Conservation (phyloP, 2,888 invertebrate genomes). For the Pterostichus madidus region DNA sequence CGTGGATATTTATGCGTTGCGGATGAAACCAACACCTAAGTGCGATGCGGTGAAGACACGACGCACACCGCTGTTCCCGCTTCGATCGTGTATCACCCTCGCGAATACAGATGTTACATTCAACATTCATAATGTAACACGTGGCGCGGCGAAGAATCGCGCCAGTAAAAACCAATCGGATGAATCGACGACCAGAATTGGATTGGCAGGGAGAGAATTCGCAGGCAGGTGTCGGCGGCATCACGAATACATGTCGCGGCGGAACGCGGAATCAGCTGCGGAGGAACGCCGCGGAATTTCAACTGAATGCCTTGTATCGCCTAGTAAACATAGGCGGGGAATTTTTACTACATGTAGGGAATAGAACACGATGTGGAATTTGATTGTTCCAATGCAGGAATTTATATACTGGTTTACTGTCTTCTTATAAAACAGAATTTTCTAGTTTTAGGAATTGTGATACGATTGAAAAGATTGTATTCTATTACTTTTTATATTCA, state of each 20-base stretch:
- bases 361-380: constrained; percentile 1
- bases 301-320: constrained; percentile 61
- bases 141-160: constrained; percentile 71
- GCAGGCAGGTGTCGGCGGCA: constrained; percentile 62
- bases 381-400: constrained; percentile 8
- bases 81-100: constrained; percentile 66
- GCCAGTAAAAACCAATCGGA: constrained; percentile 73
- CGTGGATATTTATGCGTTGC: constrained; percentile 70
- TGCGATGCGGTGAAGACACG: constrained; percentile 70
- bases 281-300: constrained; percentile 68
- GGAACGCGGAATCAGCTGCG: constrained; percentile 67
- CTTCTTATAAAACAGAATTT: constrained; percentile 15
- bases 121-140: constrained; percentile 76
- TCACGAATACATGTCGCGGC: constrained; percentile 69
- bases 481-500: no score
- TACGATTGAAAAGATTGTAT: no score
- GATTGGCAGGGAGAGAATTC: constrained; percentile 73
- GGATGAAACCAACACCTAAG: constrained; percentile 71
- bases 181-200: constrained; percentile 75
- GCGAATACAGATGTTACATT: constrained; percentile 76
- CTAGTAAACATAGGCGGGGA: constrained; percentile 50
- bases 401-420: not conserved
- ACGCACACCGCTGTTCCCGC: constrained; percentile 22
- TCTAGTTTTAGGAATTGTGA: not conserved
- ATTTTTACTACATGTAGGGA: constrained; percentile 8